A percentile compares a stretch with the other conserved stretches of the same genome.
phyloP scores from a whole-genome alignment of 2,888 invertebrate species.

The Cantharis rustica region DNA sequence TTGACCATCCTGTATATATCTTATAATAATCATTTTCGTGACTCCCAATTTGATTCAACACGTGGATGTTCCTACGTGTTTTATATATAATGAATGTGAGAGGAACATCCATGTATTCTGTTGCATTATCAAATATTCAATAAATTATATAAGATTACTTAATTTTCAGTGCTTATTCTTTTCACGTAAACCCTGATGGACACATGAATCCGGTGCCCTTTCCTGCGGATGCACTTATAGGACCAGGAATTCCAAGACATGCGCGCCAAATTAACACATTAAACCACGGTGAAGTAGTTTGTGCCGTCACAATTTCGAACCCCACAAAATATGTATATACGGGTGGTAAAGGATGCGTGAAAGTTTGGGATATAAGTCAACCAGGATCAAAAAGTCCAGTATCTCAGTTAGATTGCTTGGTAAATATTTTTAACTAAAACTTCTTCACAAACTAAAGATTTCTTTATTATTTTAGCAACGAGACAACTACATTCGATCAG shows the following conservation, averaged over 20 bases:
- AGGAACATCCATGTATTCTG: no score
- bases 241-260: conserved; percentile 91
- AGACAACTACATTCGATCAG: conserved; percentile 95
- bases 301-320: conserved; percentile 92
- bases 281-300: conserved; percentile 96
- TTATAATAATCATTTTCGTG: no score
- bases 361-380: conserved; percentile 81
- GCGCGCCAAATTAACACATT: conserved; percentile 88
- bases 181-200: conserved; percentile 88
- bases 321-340: conserved; percentile 94
- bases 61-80: no score
- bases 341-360: conserved; percentile 94
- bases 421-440: conserved; percentile 49
- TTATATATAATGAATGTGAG: no score
- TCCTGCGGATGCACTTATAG: conserved; percentile 90
- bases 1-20: no score
- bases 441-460: neutral
- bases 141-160: no score
- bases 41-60: no score
- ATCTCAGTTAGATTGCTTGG: conserved; percentile 84
- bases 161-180: conserved; percentile 82
- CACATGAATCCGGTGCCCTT: conserved; percentile 91
- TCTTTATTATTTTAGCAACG: conserved; percentile 69
- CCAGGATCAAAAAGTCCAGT: conserved; percentile 78
- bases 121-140: no score